These are phyloP conservation scores for Magallana ariakensis DNA, from an alignment of 1,140 invertebrate genomes.

Conservation along the genomic window DNA sequence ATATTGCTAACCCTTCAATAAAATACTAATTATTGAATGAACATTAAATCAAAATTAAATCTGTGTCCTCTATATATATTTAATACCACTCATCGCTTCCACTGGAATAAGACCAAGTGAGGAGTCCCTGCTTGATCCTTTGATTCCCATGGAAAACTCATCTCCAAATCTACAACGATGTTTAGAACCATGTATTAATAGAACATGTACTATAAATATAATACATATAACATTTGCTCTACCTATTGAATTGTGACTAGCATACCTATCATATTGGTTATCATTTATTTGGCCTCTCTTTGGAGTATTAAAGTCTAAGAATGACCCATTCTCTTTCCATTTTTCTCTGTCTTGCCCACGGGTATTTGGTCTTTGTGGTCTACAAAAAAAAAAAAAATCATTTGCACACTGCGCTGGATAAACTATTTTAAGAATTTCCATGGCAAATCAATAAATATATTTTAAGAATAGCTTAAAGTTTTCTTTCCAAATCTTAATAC, in stretches of 20 bases:
- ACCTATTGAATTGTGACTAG: no score
- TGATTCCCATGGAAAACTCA: neutral
- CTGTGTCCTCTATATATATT: no score
- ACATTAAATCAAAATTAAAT: neutral
- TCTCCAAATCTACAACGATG: neutral
- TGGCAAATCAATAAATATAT: no score
- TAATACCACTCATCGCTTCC: slow-evolving; percentile 61
- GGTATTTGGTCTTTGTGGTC: neutral
- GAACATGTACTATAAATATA: no score
- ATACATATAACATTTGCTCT: no score
- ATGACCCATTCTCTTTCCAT: slow-evolving; percentile 7
- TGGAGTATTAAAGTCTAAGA: slow-evolving; percentile 21
- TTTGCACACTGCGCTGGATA: no score
- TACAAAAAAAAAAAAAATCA: neutral
- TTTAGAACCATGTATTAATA: no score
- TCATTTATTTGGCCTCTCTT: neutral
- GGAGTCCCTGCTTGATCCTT: slow-evolving; percentile 48
- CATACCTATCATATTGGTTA: slow-evolving; percentile 16
- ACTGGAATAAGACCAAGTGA: slow-evolving; percentile 60
- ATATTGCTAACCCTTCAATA: no score
- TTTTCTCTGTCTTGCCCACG: neutral
- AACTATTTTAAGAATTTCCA: no score
- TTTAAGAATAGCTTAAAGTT: no score
- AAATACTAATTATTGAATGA: no score
- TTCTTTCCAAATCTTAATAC: no score